Evolutionary conservation across 53 echinoderm and acorn worm genomes (phyloP).

Genomic region (Astropecten irregularis): DNA sequence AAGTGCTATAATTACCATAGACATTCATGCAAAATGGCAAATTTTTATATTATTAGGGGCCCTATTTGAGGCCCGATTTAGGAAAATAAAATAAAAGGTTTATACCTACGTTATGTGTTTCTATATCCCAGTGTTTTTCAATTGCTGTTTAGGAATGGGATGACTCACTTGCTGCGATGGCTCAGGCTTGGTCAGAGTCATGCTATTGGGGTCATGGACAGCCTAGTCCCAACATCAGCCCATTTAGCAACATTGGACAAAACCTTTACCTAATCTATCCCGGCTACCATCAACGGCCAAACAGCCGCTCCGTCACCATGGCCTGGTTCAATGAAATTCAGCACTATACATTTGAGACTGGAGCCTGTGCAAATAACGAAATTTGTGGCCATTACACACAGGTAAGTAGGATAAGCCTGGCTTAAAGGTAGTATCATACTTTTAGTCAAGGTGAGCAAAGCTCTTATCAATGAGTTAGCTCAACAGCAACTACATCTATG

Average conservation of each 20-base stretch:
- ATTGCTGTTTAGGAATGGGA: constrained; percentile 77
- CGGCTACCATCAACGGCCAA: constrained; percentile 44
- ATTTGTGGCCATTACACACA: constrained; percentile 96
- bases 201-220: constrained; percentile 86
- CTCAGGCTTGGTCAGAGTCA: constrained; percentile 84
- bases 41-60: too few species aligned
- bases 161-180: constrained; percentile 79
- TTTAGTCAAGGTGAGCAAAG: background rate
- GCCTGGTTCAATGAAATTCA: constrained; percentile 83
- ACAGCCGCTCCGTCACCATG: constrained; percentile 41
- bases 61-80: too few species aligned
- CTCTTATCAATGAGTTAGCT: too few species aligned
- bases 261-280: constrained; percentile 73
- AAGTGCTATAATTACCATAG: too few species aligned
- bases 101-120: too few species aligned
- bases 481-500: too few species aligned
- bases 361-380: constrained; percentile 40
- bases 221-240: constrained; percentile 68
- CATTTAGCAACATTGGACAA: constrained; percentile 69
- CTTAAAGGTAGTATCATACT: background rate
- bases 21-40: too few species aligned
- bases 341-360: constrained; percentile 58
- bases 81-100: too few species aligned
- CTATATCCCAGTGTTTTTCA: too few species aligned
- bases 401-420: constrained; percentile 35